Evolutionary conservation across 2,888 invertebrate species (phyloP), one percentile per base, ranked within the genome.

Genomic region (Seladonia tumulorum): DNA sequence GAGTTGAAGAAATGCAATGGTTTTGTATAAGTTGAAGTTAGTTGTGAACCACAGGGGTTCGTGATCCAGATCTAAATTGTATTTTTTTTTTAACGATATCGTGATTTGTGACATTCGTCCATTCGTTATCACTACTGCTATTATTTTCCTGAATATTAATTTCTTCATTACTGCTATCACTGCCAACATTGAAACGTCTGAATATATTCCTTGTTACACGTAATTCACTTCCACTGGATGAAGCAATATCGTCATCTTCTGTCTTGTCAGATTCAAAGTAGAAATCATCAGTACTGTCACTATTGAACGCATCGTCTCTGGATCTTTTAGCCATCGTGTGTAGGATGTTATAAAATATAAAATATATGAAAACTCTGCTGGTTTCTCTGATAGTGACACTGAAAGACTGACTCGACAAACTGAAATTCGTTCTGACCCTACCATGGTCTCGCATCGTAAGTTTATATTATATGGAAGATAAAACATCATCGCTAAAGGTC

Each of bases 361-460:
- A 72, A 84, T 86, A 76, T 66, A 10, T 14, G 63, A 75, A 87
- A 86, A 66, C 0, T 14, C 16, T 83, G 82, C 82, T 87, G 68
- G 71, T 87, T 87, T 3, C 29, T 86, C 78, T 82, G 79, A 72
- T 57, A 86, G 79, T 83, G 79, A n/a, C 75, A 86, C 77, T 82
- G 77, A 83, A n/a, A 87, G 42, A 87, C 85, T 87, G 85, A 87
- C 22, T 83, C 85, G 82, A 73, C 5, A 72, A 47, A 83, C 75
- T 81, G 77, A 87, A 87, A n/a, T n/a, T n/a, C n/a, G n/a, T n/a
- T n/a, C n/a, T n/a, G n/a, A n/a, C n/a, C n/a, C n/a, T n/a, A n/a
- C n/a, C n/a, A n/a, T n/a, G n/a, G n/a, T n/a, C n/a, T n/a, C n/a
- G n/a, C n/a, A n/a, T n/a, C n/a, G n/a, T n/a, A n/a, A n/a, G n/a